Evolutionary conservation across 2,797 vertebrate genomes (phyloP), one percentile per base, ranked within the genome.

Genomic region (Hapalemur alaotrensis): DNA sequence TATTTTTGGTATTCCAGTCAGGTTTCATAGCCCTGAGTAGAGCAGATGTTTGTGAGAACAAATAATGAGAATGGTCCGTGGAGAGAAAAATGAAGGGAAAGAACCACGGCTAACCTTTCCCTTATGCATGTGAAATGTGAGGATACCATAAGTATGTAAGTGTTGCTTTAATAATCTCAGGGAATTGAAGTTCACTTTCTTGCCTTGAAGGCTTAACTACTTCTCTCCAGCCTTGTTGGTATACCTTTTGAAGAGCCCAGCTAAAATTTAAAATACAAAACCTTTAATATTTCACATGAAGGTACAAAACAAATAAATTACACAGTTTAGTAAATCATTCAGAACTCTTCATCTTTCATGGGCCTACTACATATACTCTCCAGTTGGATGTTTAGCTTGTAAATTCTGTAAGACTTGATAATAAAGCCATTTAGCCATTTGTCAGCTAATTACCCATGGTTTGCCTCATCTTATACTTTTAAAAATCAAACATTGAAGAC

Each of bases 41-140:
- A 91, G 32, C 35, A 97, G 63, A 91, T 93, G 14, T 95, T 96
- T 95, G 22, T 76, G 59, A 93, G 78, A 89, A 70, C 67, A 93
- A 86, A 95, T 57, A 90, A 94, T 76, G 32, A 96, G 18, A 81
- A 75, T 38, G 38, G 12, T 83, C 70, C 54, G 89, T 13, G 0
- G 38, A 86, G 70, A 87, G 28, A 80, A 89, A 91, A 78, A 92
- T 25, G 23, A 95, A 91, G 20, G 5, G 8, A 43, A 50, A 48
- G 35, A 78, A 54, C 7, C 28, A 57, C 28, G 75, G 18, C 65
- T 91, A 79, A 81, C 41, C 57, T 82, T 67, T 46, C 23, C 63
- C 14, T 35, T 82, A 13, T 30, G 32, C 35, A 59, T 91, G 63
- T 83, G 69, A 89, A 86, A 63, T 75, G 35, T 63, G 38, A 50